Evolutionary conservation across 2,888 invertebrate genomes (phyloP).

Genomic region (Cantharis lateralis): DNA sequence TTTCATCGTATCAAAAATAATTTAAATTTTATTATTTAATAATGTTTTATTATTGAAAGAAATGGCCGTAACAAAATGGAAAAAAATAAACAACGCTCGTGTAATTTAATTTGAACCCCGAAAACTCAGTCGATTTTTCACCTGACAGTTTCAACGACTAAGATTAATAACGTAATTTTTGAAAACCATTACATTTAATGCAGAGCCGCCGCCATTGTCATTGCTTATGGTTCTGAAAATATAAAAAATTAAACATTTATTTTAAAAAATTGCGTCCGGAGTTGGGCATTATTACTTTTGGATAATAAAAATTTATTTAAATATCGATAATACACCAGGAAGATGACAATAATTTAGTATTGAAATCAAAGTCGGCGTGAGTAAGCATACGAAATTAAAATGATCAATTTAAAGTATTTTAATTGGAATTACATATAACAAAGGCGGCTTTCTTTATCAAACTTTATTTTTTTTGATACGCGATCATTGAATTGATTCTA

Average conservation of each 20-base stretch:
- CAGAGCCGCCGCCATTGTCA: slow-evolving; percentile 48
- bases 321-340: background rate
- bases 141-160: slow-evolving; percentile 51
- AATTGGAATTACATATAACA: slow-evolving; percentile 34
- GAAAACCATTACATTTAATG: slow-evolving; percentile 50
- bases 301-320: background rate
- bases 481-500: slow-evolving; percentile 24
- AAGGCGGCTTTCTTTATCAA: slow-evolving; percentile 27
- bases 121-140: slow-evolving; percentile 50
- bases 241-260: slow-evolving; percentile 4
- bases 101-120: slow-evolving; percentile 49
- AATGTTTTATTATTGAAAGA: background rate
- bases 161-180: slow-evolving; percentile 54
- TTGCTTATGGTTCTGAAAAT: slow-evolving; percentile 35
- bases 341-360: background rate
- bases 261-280: background rate
- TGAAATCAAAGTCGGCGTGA: slow-evolving; percentile 27
- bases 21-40: background rate
- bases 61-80: background rate
- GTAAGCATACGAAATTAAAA: slow-evolving; percentile 34
- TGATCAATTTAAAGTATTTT: slow-evolving; percentile 32
- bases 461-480: slow-evolving; percentile 18
- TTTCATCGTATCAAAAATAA: background rate
- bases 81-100: slow-evolving; percentile 34
- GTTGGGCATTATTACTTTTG: background rate